Conservation (phyloP, 2,113 vertebrate genomes). For the Panthera tigris region DNA sequence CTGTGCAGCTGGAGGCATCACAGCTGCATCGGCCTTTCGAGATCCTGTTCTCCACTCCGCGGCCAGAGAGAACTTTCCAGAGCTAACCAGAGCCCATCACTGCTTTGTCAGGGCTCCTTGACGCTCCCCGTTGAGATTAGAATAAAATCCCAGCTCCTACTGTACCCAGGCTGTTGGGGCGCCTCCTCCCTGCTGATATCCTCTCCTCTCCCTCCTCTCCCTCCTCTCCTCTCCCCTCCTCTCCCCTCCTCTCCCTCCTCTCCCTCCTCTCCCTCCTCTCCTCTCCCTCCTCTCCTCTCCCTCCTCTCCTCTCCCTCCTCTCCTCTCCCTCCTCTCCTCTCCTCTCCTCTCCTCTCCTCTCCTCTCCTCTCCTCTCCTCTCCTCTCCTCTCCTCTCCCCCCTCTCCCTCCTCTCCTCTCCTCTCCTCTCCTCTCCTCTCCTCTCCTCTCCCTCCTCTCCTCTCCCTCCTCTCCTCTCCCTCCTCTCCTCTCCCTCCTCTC, state of each 20-base stretch:
- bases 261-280: neutral
- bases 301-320: neutral
- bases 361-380: neutral
- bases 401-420: too few species aligned
- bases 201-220: neutral
- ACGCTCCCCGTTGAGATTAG: rapidly evolving
- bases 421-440: neutral
- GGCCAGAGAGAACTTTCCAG: neutral
- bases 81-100: neutral
- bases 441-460: neutral
- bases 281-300: neutral
- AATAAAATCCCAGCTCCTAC: neutral
- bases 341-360: neutral
- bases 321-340: neutral
- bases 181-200: rapidly evolving
- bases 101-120: too few species aligned
- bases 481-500: neutral
- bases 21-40: neutral
- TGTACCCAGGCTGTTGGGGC: neutral
- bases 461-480: neutral
- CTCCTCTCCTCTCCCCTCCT: neutral
- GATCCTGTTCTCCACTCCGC: rapidly evolving
- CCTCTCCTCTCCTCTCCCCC: neutral
- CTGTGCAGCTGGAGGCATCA: neutral
- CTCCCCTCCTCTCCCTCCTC: neutral